A percentile compares a stretch with the other conserved stretches of the same genome.
Conservation (phyloP, 2,888 invertebrate species). For the Aplocera efformata region DNA sequence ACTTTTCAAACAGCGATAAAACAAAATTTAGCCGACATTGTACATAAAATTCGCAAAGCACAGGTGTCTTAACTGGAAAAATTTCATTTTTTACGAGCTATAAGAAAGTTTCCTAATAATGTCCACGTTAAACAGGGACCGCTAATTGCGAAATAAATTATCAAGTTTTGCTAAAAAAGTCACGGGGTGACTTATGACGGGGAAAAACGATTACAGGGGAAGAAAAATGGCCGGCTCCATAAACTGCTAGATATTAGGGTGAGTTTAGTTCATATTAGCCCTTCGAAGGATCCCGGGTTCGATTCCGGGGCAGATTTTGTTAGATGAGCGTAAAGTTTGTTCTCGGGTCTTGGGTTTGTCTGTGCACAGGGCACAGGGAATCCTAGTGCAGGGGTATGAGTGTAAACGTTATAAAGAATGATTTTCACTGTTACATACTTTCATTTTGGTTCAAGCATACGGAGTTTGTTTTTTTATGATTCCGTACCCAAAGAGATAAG, state of each 20-base stretch:
- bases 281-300: too few relatives aligned
- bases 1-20: conserved; percentile 25
- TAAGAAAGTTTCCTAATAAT: conserved; percentile 78
- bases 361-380: too few relatives aligned
- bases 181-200: conserved; percentile 61
- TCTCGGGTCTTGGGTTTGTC: too few relatives aligned
- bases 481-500: too few relatives aligned
- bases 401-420: too few relatives aligned
- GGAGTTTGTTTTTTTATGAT: too few relatives aligned
- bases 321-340: too few relatives aligned
- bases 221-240: conserved; percentile 14
- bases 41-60: conserved; percentile 27
- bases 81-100: conserved; percentile 70
- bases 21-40: conserved; percentile 28
- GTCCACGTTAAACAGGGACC: conserved; percentile 62
- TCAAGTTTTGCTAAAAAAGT: conserved; percentile 72
- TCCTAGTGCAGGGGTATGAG: too few relatives aligned
- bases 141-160: conserved; percentile 79
- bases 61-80: conserved; percentile 57
- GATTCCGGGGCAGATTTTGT: too few relatives aligned
- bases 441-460: too few relatives aligned
- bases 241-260: neutral
- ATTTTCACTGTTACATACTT: too few relatives aligned
- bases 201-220: conserved; percentile 42
- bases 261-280: too few relatives aligned